Conservation (phyloP, 2,113 vertebrate species). For the Apaloderma vittatum region DNA sequence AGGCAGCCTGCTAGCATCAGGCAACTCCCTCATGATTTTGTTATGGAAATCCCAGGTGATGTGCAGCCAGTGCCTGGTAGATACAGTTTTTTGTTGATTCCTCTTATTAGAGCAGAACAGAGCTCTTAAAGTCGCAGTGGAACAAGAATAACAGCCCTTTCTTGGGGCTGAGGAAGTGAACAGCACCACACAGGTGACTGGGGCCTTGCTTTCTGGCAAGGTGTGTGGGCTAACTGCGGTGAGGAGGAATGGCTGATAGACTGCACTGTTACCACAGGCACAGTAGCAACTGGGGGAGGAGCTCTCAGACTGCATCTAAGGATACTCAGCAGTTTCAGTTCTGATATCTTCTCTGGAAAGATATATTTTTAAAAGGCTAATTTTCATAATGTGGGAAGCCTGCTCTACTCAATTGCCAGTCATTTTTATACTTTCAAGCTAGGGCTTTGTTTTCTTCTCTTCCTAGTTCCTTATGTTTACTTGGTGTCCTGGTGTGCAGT, state of each 20-base stretch:
- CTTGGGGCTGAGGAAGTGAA: not conserved
- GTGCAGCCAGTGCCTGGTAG: not conserved
- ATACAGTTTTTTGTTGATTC: not conserved
- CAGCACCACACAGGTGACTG: not conserved
- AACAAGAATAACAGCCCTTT: not conserved
- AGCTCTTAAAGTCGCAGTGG: not conserved
- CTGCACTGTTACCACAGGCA: not conserved
- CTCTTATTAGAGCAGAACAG: not conserved
- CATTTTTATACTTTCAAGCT: not conserved
- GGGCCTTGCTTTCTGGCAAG: not conserved
- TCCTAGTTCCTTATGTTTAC: not conserved
- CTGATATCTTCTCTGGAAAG: not conserved
- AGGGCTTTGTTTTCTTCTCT: not conserved
- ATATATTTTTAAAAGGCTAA: not conserved
- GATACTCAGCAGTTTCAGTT: not conserved
- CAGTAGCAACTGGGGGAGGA: not conserved
- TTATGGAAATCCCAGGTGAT: not conserved
- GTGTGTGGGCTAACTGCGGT: not conserved
- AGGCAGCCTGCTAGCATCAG: not conserved
- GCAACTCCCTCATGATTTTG: not conserved
- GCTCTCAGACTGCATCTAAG: not conserved
- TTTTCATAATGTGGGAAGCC: not conserved
- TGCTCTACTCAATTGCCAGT: not conserved
- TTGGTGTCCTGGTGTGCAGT: not conserved
- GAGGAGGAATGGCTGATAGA: not conserved